These are phyloP conservation scores for Prenolepis imparis DNA, from an alignment of 2,888 invertebrate genomes.

Conservation along the genomic window DNA sequence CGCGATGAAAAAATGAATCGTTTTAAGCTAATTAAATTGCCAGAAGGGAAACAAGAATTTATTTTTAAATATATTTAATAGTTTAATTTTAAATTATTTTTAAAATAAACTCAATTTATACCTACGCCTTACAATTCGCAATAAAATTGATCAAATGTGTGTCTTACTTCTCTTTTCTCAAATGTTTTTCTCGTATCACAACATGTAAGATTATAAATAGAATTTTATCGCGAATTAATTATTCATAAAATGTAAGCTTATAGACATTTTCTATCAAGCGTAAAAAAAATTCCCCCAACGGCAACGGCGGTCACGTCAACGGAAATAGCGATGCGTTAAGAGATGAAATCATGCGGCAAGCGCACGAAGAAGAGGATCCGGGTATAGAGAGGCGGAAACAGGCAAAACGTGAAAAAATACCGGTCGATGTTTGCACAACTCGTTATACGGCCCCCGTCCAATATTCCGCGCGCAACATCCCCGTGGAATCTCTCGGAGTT, in stretches of 20 bases:
- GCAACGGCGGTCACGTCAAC: neutral
- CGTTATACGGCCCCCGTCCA: neutral
- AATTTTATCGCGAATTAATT: neutral
- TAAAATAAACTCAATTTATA: neutral
- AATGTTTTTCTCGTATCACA: neutral
- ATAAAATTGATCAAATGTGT: neutral
- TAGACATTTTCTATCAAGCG: neutral
- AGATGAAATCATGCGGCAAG: conserved; percentile 26
- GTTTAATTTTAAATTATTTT: neutral
- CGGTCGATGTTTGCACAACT: neutral
- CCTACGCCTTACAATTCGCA: neutral
- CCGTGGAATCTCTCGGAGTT: conserved; percentile 4
- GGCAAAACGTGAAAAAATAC: conserved; percentile 34
- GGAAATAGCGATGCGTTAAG: conserved; percentile 37
- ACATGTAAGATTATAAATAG: neutral
- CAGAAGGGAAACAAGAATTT: neutral
- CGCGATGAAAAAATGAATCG: neutral
- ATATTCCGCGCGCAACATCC: conserved; percentile 24
- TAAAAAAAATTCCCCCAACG: neutral
- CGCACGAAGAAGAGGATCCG: neutral
- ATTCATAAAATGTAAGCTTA: neutral
- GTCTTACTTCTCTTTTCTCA: neutral
- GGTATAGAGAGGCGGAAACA: neutral
- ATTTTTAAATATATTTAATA: neutral
- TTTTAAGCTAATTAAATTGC: neutral